Evolutionary conservation across 2,113 vertebrate species (phyloP).

Genomic region (Ochotona curzoniae): DNA sequence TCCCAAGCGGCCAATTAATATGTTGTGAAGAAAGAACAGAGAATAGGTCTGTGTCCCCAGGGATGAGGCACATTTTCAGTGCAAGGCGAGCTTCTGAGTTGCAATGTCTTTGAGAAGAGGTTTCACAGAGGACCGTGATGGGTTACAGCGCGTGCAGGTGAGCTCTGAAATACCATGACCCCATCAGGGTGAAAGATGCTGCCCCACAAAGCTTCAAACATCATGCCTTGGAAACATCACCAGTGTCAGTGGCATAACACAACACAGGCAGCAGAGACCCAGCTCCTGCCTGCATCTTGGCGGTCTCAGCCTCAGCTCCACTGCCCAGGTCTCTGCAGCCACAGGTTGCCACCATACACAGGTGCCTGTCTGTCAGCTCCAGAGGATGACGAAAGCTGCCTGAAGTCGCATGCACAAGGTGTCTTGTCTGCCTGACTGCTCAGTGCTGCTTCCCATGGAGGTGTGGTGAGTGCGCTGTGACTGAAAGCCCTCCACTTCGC

Average conservation of each 20-base stretch:
- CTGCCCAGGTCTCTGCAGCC: fast-evolving
- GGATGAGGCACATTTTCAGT: background rate
- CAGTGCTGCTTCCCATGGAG: fast-evolving
- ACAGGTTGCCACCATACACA: fast-evolving
- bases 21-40: slow-evolving; percentile 1
- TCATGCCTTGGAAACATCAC: too few relatives aligned
- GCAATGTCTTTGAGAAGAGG: background rate
- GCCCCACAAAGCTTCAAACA: too few relatives aligned
- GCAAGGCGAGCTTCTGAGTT: background rate
- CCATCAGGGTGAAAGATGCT: fast-evolving
- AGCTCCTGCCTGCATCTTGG: fast-evolving
- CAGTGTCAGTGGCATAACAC: too few relatives aligned
- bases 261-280: fast-evolving
- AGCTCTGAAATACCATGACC: background rate
- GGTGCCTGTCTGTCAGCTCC: too few relatives aligned
- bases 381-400: background rate
- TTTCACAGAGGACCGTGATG: background rate
- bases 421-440: background rate
- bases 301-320: background rate
- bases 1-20: slow-evolving; percentile 28
- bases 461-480: too few relatives aligned
- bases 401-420: fast-evolving
- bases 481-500: fast-evolving
- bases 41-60: background rate
- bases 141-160: background rate